Evolutionary conservation across 2,888 invertebrate species (phyloP).

Genomic region (Troides oblongomaculatus): DNA sequence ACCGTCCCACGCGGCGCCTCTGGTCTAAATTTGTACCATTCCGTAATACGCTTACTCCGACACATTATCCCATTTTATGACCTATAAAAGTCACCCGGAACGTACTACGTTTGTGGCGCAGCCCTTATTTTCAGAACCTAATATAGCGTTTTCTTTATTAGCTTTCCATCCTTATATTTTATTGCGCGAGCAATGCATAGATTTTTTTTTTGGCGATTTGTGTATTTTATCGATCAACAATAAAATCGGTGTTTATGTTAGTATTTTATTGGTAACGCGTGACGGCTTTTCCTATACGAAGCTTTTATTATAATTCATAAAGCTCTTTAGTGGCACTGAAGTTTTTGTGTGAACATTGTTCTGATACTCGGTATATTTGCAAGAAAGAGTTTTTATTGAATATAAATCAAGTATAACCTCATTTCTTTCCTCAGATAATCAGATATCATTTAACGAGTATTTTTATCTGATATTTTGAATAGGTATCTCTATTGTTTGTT

Average conservation of each 20-base stretch:
- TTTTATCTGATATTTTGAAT: conserved; percentile 7
- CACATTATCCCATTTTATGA: conserved; percentile 78
- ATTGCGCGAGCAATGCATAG: conserved; percentile 64
- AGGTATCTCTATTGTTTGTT: neutral
- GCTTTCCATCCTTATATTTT: conserved; percentile 65
- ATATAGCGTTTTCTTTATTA: conserved; percentile 72
- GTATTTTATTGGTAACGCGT: conserved; percentile 63
- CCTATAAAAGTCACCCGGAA: conserved; percentile 76
- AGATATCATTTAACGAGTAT: conserved; percentile 12
- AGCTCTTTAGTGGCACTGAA: conserved; percentile 44
- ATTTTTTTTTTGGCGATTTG: conserved; percentile 61
- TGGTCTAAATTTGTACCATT: conserved; percentile 76
- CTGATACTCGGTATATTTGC: conserved; percentile 11
- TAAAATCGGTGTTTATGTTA: conserved; percentile 67
- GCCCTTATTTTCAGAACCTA: conserved; percentile 76
- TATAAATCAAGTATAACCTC: conserved; percentile 10
- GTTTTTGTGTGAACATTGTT: conserved; percentile 34
- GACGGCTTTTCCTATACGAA: conserved; percentile 65
- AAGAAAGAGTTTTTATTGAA: conserved; percentile 13
- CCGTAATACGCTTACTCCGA: conserved; percentile 75
- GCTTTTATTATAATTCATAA: conserved; percentile 69
- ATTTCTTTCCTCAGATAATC: conserved; percentile 6
- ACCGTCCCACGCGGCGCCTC: conserved; percentile 56
- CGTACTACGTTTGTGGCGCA: conserved; percentile 73
- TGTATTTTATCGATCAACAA: conserved; percentile 62